These are phyloP conservation scores for Helogale parvula DNA, from an alignment of 2,113 vertebrate genomes.

Conservation along the genomic window DNA sequence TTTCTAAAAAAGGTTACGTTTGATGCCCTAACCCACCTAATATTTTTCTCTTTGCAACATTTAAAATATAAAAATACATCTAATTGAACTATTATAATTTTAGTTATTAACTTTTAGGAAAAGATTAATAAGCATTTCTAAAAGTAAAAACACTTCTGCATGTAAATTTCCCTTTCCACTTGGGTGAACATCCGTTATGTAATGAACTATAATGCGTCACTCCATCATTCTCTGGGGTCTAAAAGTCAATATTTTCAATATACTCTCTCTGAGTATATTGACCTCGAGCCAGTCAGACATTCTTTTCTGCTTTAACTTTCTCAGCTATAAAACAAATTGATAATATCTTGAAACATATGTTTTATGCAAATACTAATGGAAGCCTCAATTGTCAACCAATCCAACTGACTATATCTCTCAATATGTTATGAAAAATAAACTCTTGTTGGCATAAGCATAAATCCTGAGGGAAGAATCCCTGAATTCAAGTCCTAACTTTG, in stretches of 20 bases:
- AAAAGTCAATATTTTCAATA: background rate
- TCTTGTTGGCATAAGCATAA: background rate
- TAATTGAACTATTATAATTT: background rate
- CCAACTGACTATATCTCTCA: background rate
- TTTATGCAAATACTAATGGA: background rate
- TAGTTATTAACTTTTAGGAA: background rate
- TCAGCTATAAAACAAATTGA: background rate
- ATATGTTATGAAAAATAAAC: background rate
- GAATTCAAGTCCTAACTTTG: background rate
- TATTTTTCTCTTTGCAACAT: conserved; percentile 6
- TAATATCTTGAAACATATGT: background rate
- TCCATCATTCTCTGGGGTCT: background rate
- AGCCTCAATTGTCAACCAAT: background rate
- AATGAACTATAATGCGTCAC: background rate
- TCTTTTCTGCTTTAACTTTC: background rate
- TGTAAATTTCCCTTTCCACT: background rate
- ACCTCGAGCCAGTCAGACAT: background rate
- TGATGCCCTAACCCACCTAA: background rate
- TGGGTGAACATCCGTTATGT: background rate
- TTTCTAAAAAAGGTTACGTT: conserved; percentile 24
- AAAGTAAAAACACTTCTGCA: background rate
- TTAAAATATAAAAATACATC: background rate
- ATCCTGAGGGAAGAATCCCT: background rate
- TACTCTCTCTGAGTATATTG: background rate
- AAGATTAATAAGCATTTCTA: conserved; percentile 4